phyloP scores from a whole-genome alignment of 2,113 vertebrate genomes.

The Poicephalus meyeri region DNA sequence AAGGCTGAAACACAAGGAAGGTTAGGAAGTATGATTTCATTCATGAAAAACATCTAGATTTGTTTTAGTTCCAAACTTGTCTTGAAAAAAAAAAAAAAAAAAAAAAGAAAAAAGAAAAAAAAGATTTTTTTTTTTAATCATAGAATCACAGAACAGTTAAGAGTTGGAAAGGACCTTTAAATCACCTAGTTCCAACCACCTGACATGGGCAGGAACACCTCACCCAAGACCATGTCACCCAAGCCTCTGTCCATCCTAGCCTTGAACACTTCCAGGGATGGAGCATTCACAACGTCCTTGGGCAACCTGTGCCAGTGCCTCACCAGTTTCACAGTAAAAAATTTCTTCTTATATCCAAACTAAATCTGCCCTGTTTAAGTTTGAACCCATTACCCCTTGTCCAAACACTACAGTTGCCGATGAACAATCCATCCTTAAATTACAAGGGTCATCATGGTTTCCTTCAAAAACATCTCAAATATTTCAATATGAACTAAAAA shows the following conservation, averaged over 20 bases:
- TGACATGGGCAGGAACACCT: neutral
- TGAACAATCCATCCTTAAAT: neutral
- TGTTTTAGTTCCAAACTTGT: neutral
- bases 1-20: neutral
- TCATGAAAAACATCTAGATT: neutral
- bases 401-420: neutral
- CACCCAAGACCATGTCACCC: no score
- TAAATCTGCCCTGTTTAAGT: neutral
- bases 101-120: neutral
- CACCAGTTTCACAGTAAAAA: neutral
- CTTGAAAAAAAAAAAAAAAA: neutral
- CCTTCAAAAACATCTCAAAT: neutral
- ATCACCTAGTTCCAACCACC: neutral
- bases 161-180: neutral
- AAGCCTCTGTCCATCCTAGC: neutral
- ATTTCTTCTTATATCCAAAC: neutral
- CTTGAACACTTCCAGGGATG: neutral
- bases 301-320: neutral
- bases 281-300: neutral
- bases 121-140: rapidly evolving
- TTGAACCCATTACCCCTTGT: neutral
- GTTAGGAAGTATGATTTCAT: neutral
- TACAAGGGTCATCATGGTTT: neutral
- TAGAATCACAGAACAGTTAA: neutral
- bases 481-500: neutral